phyloP scores from a whole-genome alignment of 2,113 vertebrate species.

The Bos taurus region ARS-UCD2.0 NC_037354.1:9728001-9728500 shows the following conservation, averaged over 20 bases:
- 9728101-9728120: not conserved
- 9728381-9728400: not conserved
- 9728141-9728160: constrained; percentile 52
- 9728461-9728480: not conserved
- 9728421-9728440: not conserved
- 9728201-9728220: not conserved
- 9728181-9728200: constrained; percentile 49
- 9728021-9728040: constrained; percentile 56
- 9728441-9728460: not conserved
- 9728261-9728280: not conserved
- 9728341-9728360: not conserved
- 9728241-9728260: not conserved
- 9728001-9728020: constrained; percentile 44
- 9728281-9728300: not conserved
- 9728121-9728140: constrained; percentile 57
- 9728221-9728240: not conserved
- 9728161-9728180: constrained; percentile 55
- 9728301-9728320: not conserved
- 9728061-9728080: constrained; percentile 62
- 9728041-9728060: constrained; percentile 50
- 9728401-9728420: not conserved
- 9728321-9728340: not conserved
- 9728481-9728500: not conserved
- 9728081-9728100: constrained; percentile 64
- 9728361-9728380: not conserved